phyloP scores from a whole-genome alignment of 2,113 vertebrate species.

The Choloepus hoffmanni region DNA sequence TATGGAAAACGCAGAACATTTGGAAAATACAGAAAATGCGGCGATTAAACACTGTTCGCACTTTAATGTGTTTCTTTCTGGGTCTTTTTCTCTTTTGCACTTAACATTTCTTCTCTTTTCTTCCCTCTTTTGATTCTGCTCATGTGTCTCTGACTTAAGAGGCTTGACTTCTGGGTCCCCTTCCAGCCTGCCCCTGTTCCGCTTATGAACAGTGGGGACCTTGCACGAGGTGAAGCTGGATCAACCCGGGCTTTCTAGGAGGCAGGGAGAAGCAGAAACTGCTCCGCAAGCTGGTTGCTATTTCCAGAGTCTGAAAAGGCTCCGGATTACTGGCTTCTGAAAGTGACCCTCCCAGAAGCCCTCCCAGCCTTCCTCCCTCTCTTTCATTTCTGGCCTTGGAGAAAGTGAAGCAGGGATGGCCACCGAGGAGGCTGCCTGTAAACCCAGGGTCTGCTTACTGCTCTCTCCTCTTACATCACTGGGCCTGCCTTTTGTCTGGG shows the following conservation, averaged over 20 bases:
- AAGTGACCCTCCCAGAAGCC: neutral
- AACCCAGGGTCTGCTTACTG: slow-evolving; percentile 75
- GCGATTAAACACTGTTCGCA: neutral
- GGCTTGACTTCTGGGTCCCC: neutral
- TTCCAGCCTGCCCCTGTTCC: neutral
- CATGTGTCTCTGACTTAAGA: neutral
- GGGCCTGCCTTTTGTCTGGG: slow-evolving; percentile 71
- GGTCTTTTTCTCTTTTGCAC: neutral
- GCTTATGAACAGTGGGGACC: slow-evolving; percentile 83
- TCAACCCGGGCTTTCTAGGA: slow-evolving; percentile 79
- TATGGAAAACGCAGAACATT: neutral
- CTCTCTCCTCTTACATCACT: slow-evolving; percentile 83
- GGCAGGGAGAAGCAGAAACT: slow-evolving; percentile 25
- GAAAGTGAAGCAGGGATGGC: neutral
- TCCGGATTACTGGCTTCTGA: neutral
- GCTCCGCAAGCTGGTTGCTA: neutral
- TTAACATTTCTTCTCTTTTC: neutral
- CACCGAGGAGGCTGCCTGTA: neutral
- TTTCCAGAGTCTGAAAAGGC: neutral
- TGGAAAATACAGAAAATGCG: neutral
- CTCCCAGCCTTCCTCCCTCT: neutral
- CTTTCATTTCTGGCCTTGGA: neutral
- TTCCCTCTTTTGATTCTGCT: neutral
- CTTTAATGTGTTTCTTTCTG: neutral
- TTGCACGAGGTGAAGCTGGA: neutral